These are phyloP conservation scores for Auanema sp. DNA, from an alignment of 2,888 invertebrate genomes.

Conservation along the genomic window DNA sequence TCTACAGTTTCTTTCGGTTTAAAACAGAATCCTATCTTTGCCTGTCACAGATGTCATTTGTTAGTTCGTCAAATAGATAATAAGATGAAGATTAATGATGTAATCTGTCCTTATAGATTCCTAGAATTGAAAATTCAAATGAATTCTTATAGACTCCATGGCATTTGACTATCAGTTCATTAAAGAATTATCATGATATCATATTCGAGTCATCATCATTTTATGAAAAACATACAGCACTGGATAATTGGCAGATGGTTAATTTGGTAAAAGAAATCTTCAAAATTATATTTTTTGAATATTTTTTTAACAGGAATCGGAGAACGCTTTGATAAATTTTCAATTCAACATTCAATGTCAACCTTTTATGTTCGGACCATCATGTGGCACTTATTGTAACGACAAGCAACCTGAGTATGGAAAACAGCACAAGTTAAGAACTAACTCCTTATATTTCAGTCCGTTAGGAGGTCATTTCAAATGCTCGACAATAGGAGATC, in stretches of 20 bases:
- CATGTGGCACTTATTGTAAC: slow-evolving; percentile 1
- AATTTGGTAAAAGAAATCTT: background rate
- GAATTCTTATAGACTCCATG: slow-evolving; percentile 2
- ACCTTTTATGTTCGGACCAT: slow-evolving; percentile 1
- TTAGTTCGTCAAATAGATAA: too few species aligned
- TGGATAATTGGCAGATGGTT: too few species aligned
- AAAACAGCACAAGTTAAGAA: background rate
- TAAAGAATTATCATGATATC: background rate
- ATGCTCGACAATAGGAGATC: background rate
- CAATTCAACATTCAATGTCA: background rate
- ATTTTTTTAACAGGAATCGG: background rate
- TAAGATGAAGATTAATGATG: too few species aligned
- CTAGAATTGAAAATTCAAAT: too few species aligned
- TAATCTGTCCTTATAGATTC: too few species aligned
- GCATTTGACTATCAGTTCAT: background rate
- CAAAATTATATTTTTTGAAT: background rate
- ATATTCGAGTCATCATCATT: background rate
- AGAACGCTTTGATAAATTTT: background rate
- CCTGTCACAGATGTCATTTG: too few species aligned
- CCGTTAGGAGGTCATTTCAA: background rate
- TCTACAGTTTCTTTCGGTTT: too few species aligned
- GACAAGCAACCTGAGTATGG: background rate
- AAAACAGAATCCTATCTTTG: too few species aligned
- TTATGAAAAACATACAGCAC: background rate
- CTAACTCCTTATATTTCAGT: background rate